Conservation (phyloP, 1,140 invertebrate species). For the Danaus plexippus region DNA sequence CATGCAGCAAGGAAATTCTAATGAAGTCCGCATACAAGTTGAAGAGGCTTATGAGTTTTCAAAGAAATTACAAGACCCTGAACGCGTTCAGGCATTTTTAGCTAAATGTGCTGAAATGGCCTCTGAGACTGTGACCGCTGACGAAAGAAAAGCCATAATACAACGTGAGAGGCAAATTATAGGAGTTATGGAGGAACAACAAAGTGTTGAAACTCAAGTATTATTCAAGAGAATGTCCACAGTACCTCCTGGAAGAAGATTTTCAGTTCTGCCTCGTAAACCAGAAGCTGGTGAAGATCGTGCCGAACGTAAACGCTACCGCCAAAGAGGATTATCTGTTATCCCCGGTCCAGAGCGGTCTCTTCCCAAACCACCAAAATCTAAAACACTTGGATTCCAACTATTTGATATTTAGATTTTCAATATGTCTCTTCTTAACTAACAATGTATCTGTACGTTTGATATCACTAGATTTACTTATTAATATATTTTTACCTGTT, state of each 20-base stretch:
- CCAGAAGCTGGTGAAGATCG: constrained; percentile 24
- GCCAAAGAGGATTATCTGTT: constrained; percentile 48
- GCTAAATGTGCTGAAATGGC: constrained; percentile 55
- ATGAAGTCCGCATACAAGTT: constrained; percentile 63
- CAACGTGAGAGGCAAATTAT: constrained; percentile 53
- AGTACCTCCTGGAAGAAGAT: constrained; percentile 48
- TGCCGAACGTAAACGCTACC: constrained; percentile 36
- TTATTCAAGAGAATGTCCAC: constrained; percentile 61
- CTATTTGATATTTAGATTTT: constrained; percentile 47
- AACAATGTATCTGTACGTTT: too few relatives aligned
- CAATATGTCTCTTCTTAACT: too few relatives aligned
- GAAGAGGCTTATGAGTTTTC: constrained; percentile 60
- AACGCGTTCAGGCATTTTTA: constrained; percentile 52
- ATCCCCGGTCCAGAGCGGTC: constrained; percentile 47
- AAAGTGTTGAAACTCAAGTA: constrained; percentile 43
- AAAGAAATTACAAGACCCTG: constrained; percentile 55
- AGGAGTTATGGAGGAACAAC: constrained; percentile 42
- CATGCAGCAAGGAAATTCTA: constrained; percentile 70
- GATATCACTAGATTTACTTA: too few relatives aligned
- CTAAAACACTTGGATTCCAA: constrained; percentile 47
- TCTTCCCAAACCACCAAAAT: constrained; percentile 43
- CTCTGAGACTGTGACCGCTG: constrained; percentile 37
- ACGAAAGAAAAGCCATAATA: constrained; percentile 51
- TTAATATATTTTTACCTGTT: too few relatives aligned
- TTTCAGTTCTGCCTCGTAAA: constrained; percentile 53